phyloP scores from a whole-genome alignment of 2,113 vertebrate genomes.

The Lamprologus sp. region DNA sequence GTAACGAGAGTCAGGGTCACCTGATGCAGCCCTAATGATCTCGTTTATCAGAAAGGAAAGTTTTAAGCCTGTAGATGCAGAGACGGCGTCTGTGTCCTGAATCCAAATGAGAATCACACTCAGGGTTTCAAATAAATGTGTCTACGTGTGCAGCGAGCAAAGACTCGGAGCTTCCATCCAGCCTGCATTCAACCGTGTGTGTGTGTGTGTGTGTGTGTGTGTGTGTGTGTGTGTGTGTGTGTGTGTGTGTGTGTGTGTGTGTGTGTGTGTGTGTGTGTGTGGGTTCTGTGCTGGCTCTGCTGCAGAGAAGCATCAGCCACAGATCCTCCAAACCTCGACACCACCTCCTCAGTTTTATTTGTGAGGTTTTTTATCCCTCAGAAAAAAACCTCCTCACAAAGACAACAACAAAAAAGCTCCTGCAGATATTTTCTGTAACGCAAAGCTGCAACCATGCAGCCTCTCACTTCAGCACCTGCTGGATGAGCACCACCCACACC shows the following conservation, averaged over 20 bases:
- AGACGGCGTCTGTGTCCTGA: neutral
- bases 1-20: neutral
- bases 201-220: too few relatives aligned
- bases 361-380: neutral
- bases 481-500: neutral
- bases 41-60: neutral
- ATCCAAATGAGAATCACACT: neutral
- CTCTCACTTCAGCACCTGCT: neutral
- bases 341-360: neutral
- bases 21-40: neutral
- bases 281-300: neutral
- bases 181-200: neutral
- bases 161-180: neutral
- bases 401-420: neutral
- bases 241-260: too few relatives aligned
- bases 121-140: neutral
- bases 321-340: neutral
- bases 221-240: neutral
- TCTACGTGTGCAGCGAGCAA: neutral
- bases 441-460: neutral
- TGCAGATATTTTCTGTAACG: neutral
- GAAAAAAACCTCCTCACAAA: neutral
- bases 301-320: neutral
- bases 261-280: too few relatives aligned
- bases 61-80: neutral